Conservation (phyloP, 2,113 vertebrate species). For the Rhynchopsitta pachyrhyncha region DNA sequence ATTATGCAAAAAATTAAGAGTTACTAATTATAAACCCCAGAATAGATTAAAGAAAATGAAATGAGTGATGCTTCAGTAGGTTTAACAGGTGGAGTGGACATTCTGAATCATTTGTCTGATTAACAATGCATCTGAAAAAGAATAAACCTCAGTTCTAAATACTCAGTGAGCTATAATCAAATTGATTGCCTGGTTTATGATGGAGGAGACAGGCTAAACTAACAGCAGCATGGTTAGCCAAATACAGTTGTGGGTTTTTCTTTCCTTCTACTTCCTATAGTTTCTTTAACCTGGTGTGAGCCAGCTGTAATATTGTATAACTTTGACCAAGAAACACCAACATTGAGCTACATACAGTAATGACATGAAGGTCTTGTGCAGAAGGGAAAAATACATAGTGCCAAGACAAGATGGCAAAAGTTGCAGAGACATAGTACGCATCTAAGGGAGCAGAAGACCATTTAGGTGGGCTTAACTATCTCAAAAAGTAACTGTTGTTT, state of each 20-base stretch:
- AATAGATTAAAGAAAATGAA: neutral
- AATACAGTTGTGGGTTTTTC: neutral
- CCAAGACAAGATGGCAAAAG: neutral
- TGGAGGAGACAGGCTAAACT: neutral
- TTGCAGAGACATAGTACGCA: neutral
- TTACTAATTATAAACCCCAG: neutral
- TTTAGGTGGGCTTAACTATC: neutral
- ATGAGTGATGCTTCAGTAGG: neutral
- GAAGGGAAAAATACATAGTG: neutral
- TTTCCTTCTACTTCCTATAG: rapidly evolving
- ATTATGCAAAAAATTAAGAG: neutral
- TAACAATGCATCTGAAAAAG: neutral
- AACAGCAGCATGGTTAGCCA: neutral
- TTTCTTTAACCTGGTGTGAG: neutral
- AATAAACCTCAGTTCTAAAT: neutral
- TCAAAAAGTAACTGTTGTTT: neutral
- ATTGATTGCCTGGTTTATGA: neutral
- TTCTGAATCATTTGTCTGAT: neutral
- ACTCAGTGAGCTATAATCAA: neutral
- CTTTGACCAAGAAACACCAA: rapidly evolving
- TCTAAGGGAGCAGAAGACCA: neutral
- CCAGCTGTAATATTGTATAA: neutral
- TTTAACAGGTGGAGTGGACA: neutral
- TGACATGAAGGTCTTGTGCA: neutral
- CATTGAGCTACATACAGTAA: neutral